phyloP scores from a whole-genome alignment of 2,113 vertebrate species.

The Spheniscus mendiculus region DNA sequence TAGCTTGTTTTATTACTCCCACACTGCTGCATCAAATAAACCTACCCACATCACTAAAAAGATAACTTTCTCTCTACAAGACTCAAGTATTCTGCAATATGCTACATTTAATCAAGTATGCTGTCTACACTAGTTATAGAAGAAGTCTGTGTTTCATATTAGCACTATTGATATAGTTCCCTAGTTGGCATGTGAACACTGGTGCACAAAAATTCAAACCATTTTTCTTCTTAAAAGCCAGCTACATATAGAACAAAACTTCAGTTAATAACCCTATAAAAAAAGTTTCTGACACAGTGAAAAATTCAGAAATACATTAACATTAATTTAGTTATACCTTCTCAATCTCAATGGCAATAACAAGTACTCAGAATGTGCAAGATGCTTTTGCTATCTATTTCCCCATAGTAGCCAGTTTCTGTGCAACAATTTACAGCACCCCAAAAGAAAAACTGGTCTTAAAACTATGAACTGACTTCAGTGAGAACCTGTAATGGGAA shows the following conservation, averaged over 20 bases:
- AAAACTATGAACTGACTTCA: background rate
- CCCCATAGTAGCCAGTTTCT: background rate
- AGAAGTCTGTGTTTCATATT: background rate
- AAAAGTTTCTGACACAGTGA: background rate
- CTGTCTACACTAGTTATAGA: background rate
- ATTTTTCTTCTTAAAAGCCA: background rate
- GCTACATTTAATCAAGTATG: background rate
- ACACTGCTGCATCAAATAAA: background rate
- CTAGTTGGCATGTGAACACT: background rate
- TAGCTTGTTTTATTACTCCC: background rate
- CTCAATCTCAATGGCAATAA: background rate
- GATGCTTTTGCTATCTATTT: background rate
- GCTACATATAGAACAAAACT: background rate
- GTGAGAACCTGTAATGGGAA: background rate
- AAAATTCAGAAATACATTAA: background rate
- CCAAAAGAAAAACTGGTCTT: background rate
- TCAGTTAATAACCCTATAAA: background rate
- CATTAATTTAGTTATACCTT: background rate
- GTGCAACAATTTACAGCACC: background rate
- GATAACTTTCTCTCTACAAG: background rate
- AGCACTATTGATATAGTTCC: rapidly evolving
- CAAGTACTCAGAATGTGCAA: background rate
- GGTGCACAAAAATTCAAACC: background rate
- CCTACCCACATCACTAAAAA: background rate
- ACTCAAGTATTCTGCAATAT: background rate